Evolutionary conservation across 2,797 vertebrate species (phyloP).

Genomic region (Acrocephalus scirpaceus): DNA sequence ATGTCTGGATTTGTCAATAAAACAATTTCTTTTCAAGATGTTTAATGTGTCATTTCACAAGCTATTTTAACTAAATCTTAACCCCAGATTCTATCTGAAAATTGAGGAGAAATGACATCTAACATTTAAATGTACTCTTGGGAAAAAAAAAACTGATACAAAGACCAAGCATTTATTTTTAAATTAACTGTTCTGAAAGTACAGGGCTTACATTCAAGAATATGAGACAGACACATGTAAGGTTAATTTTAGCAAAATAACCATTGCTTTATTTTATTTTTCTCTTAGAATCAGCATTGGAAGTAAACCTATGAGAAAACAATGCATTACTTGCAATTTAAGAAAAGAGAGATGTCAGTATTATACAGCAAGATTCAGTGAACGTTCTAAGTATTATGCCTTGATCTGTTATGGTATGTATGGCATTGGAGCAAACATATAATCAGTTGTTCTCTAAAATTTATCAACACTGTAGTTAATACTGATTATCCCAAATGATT

Average conservation of each 20-base stretch:
- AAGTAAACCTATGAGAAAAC: constrained; percentile 71
- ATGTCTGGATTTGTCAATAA: background rate
- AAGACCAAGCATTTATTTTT: background rate
- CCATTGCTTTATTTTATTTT: constrained; percentile 66
- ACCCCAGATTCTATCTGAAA: background rate
- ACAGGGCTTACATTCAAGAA: background rate
- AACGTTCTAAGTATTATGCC: constrained; percentile 78
- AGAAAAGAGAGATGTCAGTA: constrained; percentile 83
- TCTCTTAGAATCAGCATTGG: constrained; percentile 78
- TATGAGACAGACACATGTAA: background rate
- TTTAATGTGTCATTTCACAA: background rate
- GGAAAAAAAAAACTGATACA: background rate
- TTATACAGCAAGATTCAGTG: constrained; percentile 80
- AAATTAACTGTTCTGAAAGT: background rate
- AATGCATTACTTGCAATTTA: constrained; percentile 82
- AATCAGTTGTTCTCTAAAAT: background rate
- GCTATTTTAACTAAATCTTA: background rate
- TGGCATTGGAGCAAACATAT: background rate
- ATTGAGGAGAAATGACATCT: background rate
- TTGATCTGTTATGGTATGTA: constrained; percentile 81
- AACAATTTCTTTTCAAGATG: background rate
- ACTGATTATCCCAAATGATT: background rate
- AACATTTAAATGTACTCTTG: background rate
- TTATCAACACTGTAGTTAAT: background rate
- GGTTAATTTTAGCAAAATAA: background rate